These are phyloP conservation scores for Arctopsyche grandis DNA, from an alignment of 1,140 invertebrate species.

Conservation along the genomic window DNA sequence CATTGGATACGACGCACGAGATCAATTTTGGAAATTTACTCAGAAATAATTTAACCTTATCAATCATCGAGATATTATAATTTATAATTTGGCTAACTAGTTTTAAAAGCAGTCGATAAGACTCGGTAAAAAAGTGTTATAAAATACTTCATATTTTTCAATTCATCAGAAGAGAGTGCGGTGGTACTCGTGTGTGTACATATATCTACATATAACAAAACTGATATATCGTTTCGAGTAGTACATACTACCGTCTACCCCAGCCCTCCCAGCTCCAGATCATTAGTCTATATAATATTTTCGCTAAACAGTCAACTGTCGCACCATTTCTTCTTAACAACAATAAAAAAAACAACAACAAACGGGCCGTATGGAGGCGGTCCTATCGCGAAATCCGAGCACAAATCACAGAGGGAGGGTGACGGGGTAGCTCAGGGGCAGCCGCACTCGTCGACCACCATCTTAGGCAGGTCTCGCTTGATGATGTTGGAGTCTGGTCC, in stretches of 20 bases:
- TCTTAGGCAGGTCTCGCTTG: constrained; percentile 93
- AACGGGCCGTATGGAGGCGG: too few species aligned
- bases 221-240: constrained; percentile 28
- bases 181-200: constrained; percentile 33
- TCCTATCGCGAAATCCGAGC: too few species aligned
- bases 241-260: not conserved
- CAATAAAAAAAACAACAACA: too few species aligned
- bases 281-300: too few species aligned
- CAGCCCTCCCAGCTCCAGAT: too few species aligned
- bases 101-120: constrained; percentile 52
- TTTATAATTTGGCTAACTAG: constrained; percentile 56
- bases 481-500: constrained; percentile 91
- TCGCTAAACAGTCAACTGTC: not conserved
- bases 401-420: too few species aligned
- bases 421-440: constrained; percentile 74
- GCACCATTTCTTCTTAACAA: not conserved
- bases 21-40: constrained; percentile 49
- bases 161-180: constrained; percentile 34
- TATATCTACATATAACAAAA: constrained; percentile 39
- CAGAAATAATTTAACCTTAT: constrained; percentile 45
- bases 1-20: constrained; percentile 45
- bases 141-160: constrained; percentile 43
- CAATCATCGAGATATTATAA: constrained; percentile 46
- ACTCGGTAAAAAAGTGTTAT: constrained; percentile 54
- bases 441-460: constrained; percentile 96